Evolutionary conservation across 2,113 vertebrate species (phyloP), one percentile per base, ranked within the genome.

Genomic region (Leptocoma aspasia): DNA sequence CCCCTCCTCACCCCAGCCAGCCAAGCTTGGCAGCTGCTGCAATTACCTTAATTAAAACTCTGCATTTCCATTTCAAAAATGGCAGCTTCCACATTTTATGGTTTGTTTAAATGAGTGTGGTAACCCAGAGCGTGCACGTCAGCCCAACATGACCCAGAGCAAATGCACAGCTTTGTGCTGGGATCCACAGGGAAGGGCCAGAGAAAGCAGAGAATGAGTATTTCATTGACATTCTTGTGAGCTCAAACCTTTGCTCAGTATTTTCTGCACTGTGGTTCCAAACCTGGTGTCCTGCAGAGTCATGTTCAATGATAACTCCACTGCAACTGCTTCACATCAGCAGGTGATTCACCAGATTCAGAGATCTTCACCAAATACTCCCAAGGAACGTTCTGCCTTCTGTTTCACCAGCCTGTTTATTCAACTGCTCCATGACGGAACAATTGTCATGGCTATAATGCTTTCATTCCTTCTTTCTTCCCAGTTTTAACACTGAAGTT

Each of bases 371-470:
- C 14, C 53, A 76, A 81, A 76, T 2, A 31, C 5, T 20, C 39
- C 3, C 0, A 4, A 77, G 64, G 70, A 68, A 61, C 17, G n/a
- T n/a, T n/a, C 6, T 22, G 5, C 26, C 28, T 30, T 33, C 8
- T 44, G 2, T 18, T 24, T 22, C 71, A 41, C 37, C 10, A 42
- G 27, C 4, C 28, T 45, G 2, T 22, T 71, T 53, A 30, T 59
- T 17, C 39, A 54, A 11, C 52, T 30, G n/a, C 33, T 65, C 24
- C 14, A 13, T 1, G 7, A 70, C 3, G 37, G 69, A 73, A 65
- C 9, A 64, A 9, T 3, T 2, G 8, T 33, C 47, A 14, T 0
- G 6, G 72, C 53, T 63, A 23, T 16, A 1, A 1, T 19, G 31
- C 45, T 60, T 41, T 50, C 0, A 0, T 10, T 33, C 22, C 1